Evolutionary conservation across 1,140 invertebrate genomes (phyloP), one percentile per base, ranked within the genome.

Genomic region (Drosophila prosaltans): DNA sequence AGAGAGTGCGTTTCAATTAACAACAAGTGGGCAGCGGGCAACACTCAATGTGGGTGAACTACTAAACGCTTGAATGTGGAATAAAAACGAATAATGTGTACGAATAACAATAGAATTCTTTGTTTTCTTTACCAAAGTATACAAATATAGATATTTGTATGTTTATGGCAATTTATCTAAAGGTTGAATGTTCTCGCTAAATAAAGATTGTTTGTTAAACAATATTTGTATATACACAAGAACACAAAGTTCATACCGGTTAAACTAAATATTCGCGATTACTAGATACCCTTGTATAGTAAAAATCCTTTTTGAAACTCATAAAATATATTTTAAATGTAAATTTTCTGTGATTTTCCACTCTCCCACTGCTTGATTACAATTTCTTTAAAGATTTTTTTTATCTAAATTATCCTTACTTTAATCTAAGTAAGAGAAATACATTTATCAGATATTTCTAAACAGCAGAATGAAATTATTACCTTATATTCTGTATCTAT

Each of bases 151-250:
- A 70, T 10, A 65, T 65, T 6, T 36, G 32, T 36, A 36, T 36
- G 3, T 36, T 36, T 67, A 65, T 60, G 60, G 64, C 76, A 70
- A 74, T 77, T 70, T 77, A 61, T 70, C 73, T 60, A 40, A 36
- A 24, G 66, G 5, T 26, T 43, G 70, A 69, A 60, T 63, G 69
- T 59, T 75, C 39, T 11, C 36, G 5, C 24, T 40, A 11, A 41
- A 36, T 40, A 3, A 36, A 21, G 16, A 60, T 60, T 66, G 74
- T 75, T 76, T 76, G 74, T 64, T 64, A 39, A 76, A 77, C 66
- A 77, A 70, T 76, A 70, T 65, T 69, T 55, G 63, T 41, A 24
- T 39, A 41, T 43, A 45, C 24, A 45, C 4, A 26, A 11, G 3
- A 26, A 36, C 11, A 7, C 21, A 41, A 65, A 30, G 28, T 30